Evolutionary conservation across 2,888 invertebrate species (phyloP).

Genomic region (Eilema sororculum): DNA sequence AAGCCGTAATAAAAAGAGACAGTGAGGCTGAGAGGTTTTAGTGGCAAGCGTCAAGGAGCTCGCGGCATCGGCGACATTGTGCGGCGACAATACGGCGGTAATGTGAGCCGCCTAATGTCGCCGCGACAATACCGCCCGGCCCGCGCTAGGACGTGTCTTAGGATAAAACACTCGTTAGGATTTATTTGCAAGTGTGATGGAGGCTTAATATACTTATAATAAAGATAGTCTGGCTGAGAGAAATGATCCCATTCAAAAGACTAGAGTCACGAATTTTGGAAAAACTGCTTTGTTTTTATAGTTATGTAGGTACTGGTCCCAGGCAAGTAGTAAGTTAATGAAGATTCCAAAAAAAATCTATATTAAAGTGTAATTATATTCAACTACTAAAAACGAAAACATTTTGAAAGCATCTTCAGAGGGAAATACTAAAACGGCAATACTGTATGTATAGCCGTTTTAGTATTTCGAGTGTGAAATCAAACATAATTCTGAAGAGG

Average conservation of each 20-base stretch:
- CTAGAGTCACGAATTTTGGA: neutral
- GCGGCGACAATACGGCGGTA: constrained; percentile 39
- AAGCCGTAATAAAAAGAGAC: constrained; percentile 43
- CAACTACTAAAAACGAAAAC: neutral
- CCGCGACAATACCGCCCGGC: constrained; percentile 23
- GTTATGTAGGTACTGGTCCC: too few species aligned
- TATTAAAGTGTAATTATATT: neutral
- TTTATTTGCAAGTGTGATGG: constrained; percentile 36
- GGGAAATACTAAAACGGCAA: too few species aligned
- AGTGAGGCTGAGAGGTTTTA: constrained; percentile 30
- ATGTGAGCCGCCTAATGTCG: constrained; percentile 37
- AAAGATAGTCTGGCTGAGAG: constrained; percentile 1
- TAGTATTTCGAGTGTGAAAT: neutral
- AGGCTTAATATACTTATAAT: constrained; percentile 18
- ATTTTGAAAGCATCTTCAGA: neutral
- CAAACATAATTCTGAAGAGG: constrained; percentile 1
- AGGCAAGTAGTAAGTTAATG: too few species aligned
- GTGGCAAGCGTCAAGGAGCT: constrained; percentile 41
- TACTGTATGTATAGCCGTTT: neutral
- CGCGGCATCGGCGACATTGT: constrained; percentile 24
- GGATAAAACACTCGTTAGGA: constrained; percentile 49
- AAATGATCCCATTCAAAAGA: neutral
- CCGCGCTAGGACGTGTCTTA: constrained; percentile 19
- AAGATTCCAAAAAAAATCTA: too few species aligned
- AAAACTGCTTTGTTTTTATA: too few species aligned